Percentiles rank a stretch among this genome's conserved stretches.
These are phyloP conservation scores for Eupithecia insigniata DNA, from an alignment of 2,888 invertebrate genomes.

Conservation along the genomic window DNA sequence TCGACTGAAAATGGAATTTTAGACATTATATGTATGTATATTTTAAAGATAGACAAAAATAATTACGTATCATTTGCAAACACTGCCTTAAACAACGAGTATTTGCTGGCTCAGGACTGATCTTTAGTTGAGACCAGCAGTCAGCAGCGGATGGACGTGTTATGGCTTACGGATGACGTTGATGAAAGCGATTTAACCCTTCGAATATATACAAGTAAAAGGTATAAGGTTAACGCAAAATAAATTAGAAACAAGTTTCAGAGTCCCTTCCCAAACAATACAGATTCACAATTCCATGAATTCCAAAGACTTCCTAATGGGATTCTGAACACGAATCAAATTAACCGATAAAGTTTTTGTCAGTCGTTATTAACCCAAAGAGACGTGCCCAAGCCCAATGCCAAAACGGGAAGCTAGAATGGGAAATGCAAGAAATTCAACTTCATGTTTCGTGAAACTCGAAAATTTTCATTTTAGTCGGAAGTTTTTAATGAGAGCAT, in stretches of 20 bases:
- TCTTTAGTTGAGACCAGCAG: neutral
- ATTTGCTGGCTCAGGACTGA: neutral
- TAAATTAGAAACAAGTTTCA: neutral
- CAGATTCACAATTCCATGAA: constrained; percentile 60
- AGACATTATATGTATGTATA: no score
- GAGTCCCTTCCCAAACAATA: constrained; percentile 43
- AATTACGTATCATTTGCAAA: no score
- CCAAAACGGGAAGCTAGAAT: constrained; percentile 44
- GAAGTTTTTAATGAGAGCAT: constrained; percentile 24
- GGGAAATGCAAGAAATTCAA: constrained; percentile 30
- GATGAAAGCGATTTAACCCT: neutral
- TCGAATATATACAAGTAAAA: neutral
- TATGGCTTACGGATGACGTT: neutral
- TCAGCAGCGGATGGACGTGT: neutral
- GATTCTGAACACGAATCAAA: constrained; percentile 79
- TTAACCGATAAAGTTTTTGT: constrained; percentile 80
- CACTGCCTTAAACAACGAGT: neutral
- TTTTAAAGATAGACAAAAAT: no score
- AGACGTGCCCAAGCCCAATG: constrained; percentile 50
- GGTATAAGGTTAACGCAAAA: neutral
- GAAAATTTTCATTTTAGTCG: constrained; percentile 11
- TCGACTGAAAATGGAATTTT: neutral
- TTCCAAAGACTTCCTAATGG: constrained; percentile 57
- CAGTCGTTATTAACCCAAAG: constrained; percentile 60
- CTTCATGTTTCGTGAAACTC: constrained; percentile 2